Evolutionary conservation across 30 jellyfish, hydroid and myxozoan species (phyloP), one percentile per base, ranked within the genome.

Genomic region (Mastigias papua): DNA sequence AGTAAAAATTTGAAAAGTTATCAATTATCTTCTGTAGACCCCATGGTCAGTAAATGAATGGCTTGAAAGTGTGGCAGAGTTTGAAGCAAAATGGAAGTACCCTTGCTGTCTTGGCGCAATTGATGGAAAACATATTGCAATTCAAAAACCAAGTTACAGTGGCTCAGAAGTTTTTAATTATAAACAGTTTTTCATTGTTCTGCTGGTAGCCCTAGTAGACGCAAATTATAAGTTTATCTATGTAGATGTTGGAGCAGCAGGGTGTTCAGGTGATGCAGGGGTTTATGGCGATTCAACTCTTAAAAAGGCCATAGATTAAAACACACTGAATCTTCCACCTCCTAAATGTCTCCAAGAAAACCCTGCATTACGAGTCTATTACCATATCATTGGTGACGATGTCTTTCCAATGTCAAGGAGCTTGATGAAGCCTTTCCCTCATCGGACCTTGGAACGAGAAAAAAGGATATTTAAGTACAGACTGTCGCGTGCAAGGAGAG

Each of bases 51-150:
- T 82, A 80, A 66, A 48, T n/a, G 76, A 82, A 51, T 82, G 92
- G 92, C 92, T 34, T 25, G 19, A 57, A 32, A 37, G 29, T 17
- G 85, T 86, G 15, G 66, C 49, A 19, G 84, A 82, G 16, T 82
- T 82, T 31, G 63, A 66, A 50, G n/a, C 19, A 46, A 67, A 82
- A 58, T 84, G 88, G 94, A 57, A 84, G 6, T 84, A 70, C 81
- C 89, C 94, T 8, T 70, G 81, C 81, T 84, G 94, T 68, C 54
- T 84, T 26, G 94, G 71, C 34, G 88, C 88, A 70, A 84, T 84
- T 69, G 94, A 84, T 84, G 94, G 88, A 67, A 73, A 84, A 72
- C 89, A 84, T 42, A 57, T 84, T 32, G 94, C 88, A n/a, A 34
- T 84, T 4, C 88, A 73, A 76, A 81, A 71, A 31, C 94, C 94